Evolutionary conservation across 1,140 invertebrate genomes (phyloP).

Genomic region (Brachionus sp.): DNA sequence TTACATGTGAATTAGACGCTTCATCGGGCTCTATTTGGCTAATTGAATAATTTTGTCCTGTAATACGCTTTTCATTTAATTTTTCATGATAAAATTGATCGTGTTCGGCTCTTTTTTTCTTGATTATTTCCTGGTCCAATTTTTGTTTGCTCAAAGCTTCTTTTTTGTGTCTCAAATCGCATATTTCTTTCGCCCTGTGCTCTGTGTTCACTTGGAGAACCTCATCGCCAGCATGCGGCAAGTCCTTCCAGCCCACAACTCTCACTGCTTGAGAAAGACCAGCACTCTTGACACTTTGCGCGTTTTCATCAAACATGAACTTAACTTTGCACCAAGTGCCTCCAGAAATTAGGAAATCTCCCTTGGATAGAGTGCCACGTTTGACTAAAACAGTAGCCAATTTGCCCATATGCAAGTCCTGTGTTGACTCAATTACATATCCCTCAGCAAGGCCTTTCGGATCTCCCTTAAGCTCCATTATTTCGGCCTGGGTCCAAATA

Average conservation of each 20-base stretch:
- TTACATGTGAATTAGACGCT: neutral
- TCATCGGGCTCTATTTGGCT: neutral
- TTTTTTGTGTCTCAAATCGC: conserved; percentile 43
- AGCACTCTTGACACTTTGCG: conserved; percentile 67
- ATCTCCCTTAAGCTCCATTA: conserved; percentile 78
- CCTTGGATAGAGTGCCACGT: conserved; percentile 79
- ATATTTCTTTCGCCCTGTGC: conserved; percentile 50
- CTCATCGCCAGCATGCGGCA: conserved; percentile 80
- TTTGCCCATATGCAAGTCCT: conserved; percentile 69
- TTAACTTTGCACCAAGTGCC: conserved; percentile 62
- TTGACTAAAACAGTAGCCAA: conserved; percentile 81
- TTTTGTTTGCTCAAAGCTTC: conserved; percentile 66
- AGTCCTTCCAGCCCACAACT: conserved; percentile 65
- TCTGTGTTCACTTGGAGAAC: conserved; percentile 77
- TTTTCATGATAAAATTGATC: conserved; percentile 46
- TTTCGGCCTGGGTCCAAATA: conserved; percentile 75
- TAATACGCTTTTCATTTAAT: conserved; percentile 15
- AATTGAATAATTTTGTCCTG: neutral
- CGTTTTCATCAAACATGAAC: conserved; percentile 76
- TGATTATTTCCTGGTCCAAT: conserved; percentile 65
- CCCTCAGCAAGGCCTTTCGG: conserved; percentile 79
- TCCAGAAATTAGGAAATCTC: conserved; percentile 77
- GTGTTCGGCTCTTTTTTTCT: conserved; percentile 69
- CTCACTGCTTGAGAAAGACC: conserved; percentile 77
- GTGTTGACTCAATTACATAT: conserved; percentile 78